These are phyloP conservation scores for Charaxes varanes DNA, from an alignment of 1,140 invertebrate species.

Conservation along the genomic window DNA sequence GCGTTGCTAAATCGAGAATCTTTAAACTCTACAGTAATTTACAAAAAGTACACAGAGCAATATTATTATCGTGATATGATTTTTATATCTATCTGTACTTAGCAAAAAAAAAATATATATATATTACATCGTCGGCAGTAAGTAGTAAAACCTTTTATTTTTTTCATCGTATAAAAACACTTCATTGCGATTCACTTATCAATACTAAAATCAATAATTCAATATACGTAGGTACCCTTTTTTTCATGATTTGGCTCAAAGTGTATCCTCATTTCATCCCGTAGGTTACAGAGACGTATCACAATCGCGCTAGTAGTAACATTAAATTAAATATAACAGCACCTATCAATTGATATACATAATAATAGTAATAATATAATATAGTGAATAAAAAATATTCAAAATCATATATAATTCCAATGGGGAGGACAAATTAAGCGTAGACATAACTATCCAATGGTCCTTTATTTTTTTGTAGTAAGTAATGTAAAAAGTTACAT, in stretches of 20 bases:
- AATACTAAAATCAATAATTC: conserved; percentile 57
- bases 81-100: conserved; percentile 64
- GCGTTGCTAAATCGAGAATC: conserved; percentile 16
- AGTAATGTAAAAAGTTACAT: conserved; percentile 33
- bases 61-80: conserved; percentile 62
- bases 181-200: conserved; percentile 53
- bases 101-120: conserved; percentile 41
- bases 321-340: conserved; percentile 70
- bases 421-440: conserved; percentile 49
- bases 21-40: conserved; percentile 41
- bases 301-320: conserved; percentile 58
- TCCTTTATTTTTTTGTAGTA: conserved; percentile 45
- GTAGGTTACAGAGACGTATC: conserved; percentile 63
- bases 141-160: conserved; percentile 65
- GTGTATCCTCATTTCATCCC: conserved; percentile 40
- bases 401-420: conserved; percentile 52
- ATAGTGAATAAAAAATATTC: conserved; percentile 57
- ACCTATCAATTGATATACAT: conserved; percentile 65
- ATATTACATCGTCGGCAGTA: conserved; percentile 35
- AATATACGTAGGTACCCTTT: conserved; percentile 67
- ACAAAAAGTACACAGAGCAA: conserved; percentile 48
- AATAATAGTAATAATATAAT: conserved; percentile 54
- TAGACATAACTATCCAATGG: conserved; percentile 58
- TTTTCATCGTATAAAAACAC: conserved; percentile 64
- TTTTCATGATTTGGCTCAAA: conserved; percentile 60